phyloP scores from a whole-genome alignment of 30 jellyfish, hydroid and myxozoan species.

The Chrysaora quinquecirrha region DNA sequence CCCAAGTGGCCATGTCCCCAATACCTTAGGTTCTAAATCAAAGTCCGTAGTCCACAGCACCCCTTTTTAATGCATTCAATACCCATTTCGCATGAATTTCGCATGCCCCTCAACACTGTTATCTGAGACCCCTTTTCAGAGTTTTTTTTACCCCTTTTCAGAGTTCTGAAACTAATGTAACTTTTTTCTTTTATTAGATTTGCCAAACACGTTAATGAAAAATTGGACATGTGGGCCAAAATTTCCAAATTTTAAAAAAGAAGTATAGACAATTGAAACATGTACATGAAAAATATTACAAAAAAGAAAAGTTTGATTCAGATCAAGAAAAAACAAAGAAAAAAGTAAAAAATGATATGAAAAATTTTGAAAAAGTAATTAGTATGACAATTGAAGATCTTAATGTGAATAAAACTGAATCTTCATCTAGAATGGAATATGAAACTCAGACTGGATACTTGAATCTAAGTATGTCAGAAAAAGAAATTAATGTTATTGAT shows the following conservation, averaged over 20 bases:
- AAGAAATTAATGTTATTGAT: background rate
- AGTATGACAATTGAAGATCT: background rate
- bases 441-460: background rate
- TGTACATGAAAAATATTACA: background rate
- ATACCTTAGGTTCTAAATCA: too few species aligned
- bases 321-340: background rate
- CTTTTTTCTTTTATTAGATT: background rate
- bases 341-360: background rate
- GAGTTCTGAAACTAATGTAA: background rate
- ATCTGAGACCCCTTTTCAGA: background rate
- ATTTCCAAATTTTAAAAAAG: background rate
- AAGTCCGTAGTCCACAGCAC: too few species aligned
- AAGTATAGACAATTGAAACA: background rate
- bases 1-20: too few species aligned
- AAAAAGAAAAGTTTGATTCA: background rate
- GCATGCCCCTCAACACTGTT: background rate
- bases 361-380: background rate
- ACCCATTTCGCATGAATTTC: too few species aligned
- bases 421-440: background rate
- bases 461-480: too few species aligned
- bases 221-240: background rate
- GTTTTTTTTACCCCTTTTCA: background rate
- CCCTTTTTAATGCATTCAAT: too few species aligned
- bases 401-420: background rate
- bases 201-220: background rate